Evolutionary conservation across 2,797 vertebrate genomes (phyloP).

Genomic region (Sebastes minor): DNA sequence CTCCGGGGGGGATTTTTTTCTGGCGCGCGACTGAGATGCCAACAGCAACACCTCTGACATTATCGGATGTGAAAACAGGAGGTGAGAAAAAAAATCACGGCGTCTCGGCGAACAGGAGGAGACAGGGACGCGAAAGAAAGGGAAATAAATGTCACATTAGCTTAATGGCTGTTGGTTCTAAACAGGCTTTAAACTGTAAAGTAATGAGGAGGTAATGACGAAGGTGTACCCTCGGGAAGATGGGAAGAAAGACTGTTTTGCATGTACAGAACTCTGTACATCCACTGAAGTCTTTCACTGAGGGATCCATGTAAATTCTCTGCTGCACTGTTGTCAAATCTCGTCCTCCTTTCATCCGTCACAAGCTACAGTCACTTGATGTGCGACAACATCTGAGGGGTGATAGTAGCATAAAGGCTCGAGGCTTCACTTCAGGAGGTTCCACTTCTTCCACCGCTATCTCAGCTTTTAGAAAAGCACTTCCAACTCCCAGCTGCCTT

Average conservation of each 20-base stretch:
- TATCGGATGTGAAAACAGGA: conserved; percentile 38
- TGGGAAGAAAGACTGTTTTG: not conserved
- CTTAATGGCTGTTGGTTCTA: conserved; percentile 13
- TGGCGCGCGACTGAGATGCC: conserved; percentile 13
- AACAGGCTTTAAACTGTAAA: conserved; percentile 16
- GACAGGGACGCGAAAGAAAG: not conserved
- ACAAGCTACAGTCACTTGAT: conserved; percentile 25
- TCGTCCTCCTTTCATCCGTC: conserved; percentile 6
- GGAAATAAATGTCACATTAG: conserved; percentile 26
- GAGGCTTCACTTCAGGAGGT: conserved; percentile 45
- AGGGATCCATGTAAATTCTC: not conserved
- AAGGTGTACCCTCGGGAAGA: conserved; percentile 5
- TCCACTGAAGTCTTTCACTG: not conserved
- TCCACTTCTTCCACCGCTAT: conserved; percentile 11
- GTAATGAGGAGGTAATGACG: not conserved
- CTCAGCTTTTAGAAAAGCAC: conserved; percentile 22
- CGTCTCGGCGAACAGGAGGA: conserved; percentile 9
- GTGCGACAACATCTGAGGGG: conserved; percentile 27
- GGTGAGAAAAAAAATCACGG: conserved; percentile 27
- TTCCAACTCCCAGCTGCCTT: conserved; percentile 11
- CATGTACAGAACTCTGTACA: not conserved
- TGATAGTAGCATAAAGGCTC: conserved; percentile 21
- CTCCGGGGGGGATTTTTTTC: not conserved
- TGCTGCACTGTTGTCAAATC: conserved; percentile 5
- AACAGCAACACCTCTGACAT: conserved; percentile 50